Evolutionary conservation across 2,888 invertebrate genomes (phyloP), one percentile per base, ranked within the genome.

Genomic region (Temnothorax unifasciatus): DNA sequence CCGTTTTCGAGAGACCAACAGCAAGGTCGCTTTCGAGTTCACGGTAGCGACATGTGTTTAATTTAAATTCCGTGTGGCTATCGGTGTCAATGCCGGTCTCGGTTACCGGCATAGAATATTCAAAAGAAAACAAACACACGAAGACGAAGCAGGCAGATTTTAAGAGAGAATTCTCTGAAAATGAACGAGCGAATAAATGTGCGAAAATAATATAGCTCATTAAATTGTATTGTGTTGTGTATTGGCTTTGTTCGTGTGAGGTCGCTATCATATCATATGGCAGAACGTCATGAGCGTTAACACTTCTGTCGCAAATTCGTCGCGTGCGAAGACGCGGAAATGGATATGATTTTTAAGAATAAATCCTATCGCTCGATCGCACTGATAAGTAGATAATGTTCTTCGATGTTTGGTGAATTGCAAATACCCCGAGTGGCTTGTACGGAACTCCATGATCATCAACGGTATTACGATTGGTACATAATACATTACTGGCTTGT

Each of bases 171-270:
- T 38, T 63, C 11, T 13, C 8, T 61, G 15, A n/a, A 47, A 75
- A 75, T 5, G 41, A 47, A 47, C 34, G 34, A 21, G 34, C 38
- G 21, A 47, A 75, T 21, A 66, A 47, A 63, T 63, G 63, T 66
- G 21, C 38, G 71, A 25, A 18, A 47, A 29, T 47, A 47, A 21
- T 15, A 38, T n/a, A 15, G 4, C 54, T 38, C 18, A 15, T 9
- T 54, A 21, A 38, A 54, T 73, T 41, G 38, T 21, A 54, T 73
- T 57, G 57, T 21, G 41, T 73, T 25, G 54, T 38, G 71, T 2
- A 15, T 21, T 44, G 29, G 8, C 44, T 74, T 41, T n/a, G 44
- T 59, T 59, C 25, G 64, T 52, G 29, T 52, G n/a, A 47, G 44
- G 41, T 50, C 44, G 8, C 18, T 18, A 29, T 21, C 66, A n/a